Evolutionary conservation across 2,113 vertebrate genomes (phyloP).

Genomic region (Castor canadensis): DNA sequence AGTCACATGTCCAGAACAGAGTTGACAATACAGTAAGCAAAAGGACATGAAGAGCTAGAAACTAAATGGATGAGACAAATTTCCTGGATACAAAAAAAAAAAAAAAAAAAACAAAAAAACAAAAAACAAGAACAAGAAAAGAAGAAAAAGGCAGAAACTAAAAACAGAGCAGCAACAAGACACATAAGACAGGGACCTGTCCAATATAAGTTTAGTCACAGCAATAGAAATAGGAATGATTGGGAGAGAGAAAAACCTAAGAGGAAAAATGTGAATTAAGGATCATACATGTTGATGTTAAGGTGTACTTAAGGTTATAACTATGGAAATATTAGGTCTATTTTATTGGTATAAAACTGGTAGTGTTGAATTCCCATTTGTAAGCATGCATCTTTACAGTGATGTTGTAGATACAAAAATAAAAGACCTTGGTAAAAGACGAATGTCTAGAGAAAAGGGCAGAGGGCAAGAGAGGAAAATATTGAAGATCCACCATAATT

Average conservation of each 20-base stretch:
- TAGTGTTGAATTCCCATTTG: neutral
- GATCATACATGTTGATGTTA: neutral
- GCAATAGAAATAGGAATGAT: neutral
- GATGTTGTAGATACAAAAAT: neutral
- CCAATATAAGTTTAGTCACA: neutral
- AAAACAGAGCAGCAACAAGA: neutral
- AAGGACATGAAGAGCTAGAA: neutral
- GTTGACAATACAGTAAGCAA: neutral
- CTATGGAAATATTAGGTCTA: neutral
- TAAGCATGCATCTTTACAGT: neutral
- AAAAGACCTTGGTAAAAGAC: neutral
- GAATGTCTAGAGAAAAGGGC: neutral
- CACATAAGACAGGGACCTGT: neutral
- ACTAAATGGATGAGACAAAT: neutral
- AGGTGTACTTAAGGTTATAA: neutral
- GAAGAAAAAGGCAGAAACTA: neutral
- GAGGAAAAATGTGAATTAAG: neutral
- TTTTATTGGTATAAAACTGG: neutral
- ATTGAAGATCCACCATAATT: neutral
- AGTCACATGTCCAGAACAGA: neutral
- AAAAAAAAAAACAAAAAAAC: too few species aligned
- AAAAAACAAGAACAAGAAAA: accelerated
- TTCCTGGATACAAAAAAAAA: too few species aligned
- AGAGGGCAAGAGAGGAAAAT: neutral
- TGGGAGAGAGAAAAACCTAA: neutral